Evolutionary conservation across 2,113 vertebrate genomes (phyloP).

Genomic region (Camelus bactrianus): DNA sequence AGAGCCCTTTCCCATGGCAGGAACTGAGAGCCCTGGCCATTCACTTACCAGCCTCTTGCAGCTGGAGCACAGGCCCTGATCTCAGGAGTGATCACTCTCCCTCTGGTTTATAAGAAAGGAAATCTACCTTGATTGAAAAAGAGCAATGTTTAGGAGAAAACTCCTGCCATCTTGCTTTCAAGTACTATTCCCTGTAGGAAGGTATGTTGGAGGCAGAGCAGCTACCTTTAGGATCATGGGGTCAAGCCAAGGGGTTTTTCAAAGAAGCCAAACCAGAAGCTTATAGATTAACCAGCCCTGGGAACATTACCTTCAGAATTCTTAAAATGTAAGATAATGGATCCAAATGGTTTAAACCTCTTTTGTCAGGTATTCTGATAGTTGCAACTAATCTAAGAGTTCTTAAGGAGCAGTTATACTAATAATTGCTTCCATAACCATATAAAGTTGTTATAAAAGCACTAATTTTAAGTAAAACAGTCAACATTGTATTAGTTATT

Average conservation of each 20-base stretch:
- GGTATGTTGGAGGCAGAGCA: background rate
- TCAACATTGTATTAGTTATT: background rate
- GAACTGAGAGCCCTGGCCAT: background rate
- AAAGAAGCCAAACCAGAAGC: background rate
- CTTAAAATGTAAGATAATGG: background rate
- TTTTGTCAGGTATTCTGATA: background rate
- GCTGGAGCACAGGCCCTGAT: background rate
- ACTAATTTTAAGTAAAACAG: conserved; percentile 24
- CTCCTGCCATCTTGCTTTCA: background rate
- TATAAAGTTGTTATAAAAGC: background rate
- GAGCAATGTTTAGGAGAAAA: background rate
- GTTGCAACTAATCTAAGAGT: background rate
- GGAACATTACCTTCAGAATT: background rate
- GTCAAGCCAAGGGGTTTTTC: background rate
- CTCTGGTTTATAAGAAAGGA: background rate
- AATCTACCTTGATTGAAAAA: background rate
- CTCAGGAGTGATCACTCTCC: background rate
- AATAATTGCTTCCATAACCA: background rate
- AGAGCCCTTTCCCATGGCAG: no score
- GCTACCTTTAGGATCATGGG: background rate
- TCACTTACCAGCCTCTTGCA: background rate
- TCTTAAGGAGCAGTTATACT: background rate
- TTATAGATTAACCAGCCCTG: background rate
- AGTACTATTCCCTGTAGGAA: background rate
- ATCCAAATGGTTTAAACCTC: background rate